Evolutionary conservation across 2,113 vertebrate species (phyloP), one percentile per base, ranked within the genome.

Genomic region (Eulemur rufifrons): DNA sequence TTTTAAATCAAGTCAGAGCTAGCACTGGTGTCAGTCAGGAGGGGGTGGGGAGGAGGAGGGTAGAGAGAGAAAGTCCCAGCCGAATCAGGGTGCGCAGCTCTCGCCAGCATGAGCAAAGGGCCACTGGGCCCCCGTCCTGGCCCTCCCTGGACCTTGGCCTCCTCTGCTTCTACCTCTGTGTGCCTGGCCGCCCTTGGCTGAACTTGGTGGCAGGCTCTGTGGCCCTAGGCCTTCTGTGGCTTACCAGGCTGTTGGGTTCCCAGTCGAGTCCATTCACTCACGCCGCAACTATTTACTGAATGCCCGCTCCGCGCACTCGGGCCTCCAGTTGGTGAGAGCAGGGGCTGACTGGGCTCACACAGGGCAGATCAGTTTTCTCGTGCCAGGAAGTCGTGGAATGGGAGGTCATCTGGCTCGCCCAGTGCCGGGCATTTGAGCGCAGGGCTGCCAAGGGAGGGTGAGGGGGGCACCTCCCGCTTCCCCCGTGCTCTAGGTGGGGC

Each of bases 1-100:
- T 98, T 98, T 98, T 98, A 97, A 98, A 98, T 97, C 94, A 81
- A 96, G 95, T 98, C 91, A 76, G 94, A 97, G 97, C 91, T 63
- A 93, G 94, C 89, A 68, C 32, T 95, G 86, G 86, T 98, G 96
- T 96, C 97, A 97, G 6, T 98, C 97, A 95, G 42, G 96, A 93
- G 76, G 93, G 68, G 52, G 59, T 18, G 47, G 89, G 92, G 89
- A 84, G 69, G 89, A 39, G 39, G 86, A 76, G 47, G 27, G 45
- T 29, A 73, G 66, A 86, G 68, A 56, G 73, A 96, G 85, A 66
- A 47, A 66, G 80, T 50, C 71, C 42, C 37, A 3, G 42, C 39
- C n/a, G 68, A 66, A 95, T 42, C 0, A 6, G 71, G 32, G 15
- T 21, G 17, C 37, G 29, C 10, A 37, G 4, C 32, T 17, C 27